These are phyloP conservation scores for Oryctolagus cuniculus DNA, from an alignment of 2,113 vertebrate species.

Conservation along the genomic window DNA sequence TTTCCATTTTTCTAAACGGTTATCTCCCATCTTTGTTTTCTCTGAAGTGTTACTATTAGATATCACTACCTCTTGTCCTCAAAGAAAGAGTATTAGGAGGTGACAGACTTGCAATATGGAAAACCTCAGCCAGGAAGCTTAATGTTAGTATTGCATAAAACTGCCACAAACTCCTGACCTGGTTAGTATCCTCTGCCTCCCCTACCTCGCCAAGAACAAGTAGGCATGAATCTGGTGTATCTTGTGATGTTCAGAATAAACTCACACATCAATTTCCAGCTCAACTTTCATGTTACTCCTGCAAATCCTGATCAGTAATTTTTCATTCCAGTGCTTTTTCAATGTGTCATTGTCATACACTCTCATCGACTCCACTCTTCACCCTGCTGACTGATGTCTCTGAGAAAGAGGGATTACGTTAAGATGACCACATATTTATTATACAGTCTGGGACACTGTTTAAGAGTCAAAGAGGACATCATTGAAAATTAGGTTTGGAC, in stretches of 20 bases:
- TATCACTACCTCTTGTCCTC: constrained; percentile 20
- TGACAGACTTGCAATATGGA: constrained; percentile 50
- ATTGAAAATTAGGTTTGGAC: neutral
- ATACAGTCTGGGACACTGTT: neutral
- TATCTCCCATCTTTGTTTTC: constrained; percentile 70
- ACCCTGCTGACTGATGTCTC: neutral
- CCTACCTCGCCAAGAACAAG: constrained; percentile 21
- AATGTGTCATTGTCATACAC: neutral
- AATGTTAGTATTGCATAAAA: constrained; percentile 74
- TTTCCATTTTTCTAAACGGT: constrained; percentile 74
- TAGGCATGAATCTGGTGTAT: constrained; percentile 23
- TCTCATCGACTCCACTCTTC: neutral
- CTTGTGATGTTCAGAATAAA: constrained; percentile 7
- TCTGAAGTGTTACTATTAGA: constrained; percentile 59
- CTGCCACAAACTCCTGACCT: constrained; percentile 87
- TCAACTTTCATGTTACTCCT: neutral
- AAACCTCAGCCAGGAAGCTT: constrained; percentile 83
- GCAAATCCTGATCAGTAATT: constrained; percentile 22
- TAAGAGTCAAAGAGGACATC: neutral
- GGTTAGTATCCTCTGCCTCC: constrained; percentile 51
- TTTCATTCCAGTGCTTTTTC: neutral
- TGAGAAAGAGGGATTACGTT: neutral
- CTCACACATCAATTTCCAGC: neutral
- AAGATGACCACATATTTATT: neutral
- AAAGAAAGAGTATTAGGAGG: constrained; percentile 55